phyloP scores from a whole-genome alignment of 2,888 invertebrate genomes.

The Euproctis similis region DNA sequence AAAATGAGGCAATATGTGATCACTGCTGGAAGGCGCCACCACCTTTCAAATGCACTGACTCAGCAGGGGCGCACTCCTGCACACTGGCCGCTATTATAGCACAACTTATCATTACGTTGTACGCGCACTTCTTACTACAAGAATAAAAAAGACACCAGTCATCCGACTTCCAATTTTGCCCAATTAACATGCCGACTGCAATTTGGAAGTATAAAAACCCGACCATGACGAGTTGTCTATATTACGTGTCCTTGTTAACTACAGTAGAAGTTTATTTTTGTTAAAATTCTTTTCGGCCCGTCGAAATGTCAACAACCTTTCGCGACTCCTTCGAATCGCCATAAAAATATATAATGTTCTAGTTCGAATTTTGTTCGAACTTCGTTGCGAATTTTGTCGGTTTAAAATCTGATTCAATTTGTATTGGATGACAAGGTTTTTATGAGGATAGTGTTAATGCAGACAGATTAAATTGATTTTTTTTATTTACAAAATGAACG shows the following conservation, averaged over 20 bases:
- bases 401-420: too few species aligned
- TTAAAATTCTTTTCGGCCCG: conserved; percentile 14
- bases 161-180: conserved; percentile 52
- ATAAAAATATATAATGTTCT: conserved; percentile 6
- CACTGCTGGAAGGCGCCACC: conserved; percentile 49
- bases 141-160: conserved; percentile 64
- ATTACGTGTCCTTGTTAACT: conserved; percentile 55
- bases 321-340: conserved; percentile 11
- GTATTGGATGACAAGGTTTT: too few species aligned
- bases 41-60: conserved; percentile 63
- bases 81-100: conserved; percentile 45
- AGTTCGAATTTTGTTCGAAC: too few species aligned
- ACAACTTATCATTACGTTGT: conserved; percentile 58
- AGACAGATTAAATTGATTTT: too few species aligned
- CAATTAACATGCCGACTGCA: conserved; percentile 63
- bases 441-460: too few species aligned
- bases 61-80: conserved; percentile 53
- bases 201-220: conserved; percentile 52
- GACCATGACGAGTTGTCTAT: conserved; percentile 55
- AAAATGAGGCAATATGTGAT: conserved; percentile 27
- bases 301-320: conserved; percentile 18
- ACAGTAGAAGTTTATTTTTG: conserved; percentile 27
- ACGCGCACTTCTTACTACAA: conserved; percentile 64
- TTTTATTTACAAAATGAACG: too few species aligned
- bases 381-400: conserved; percentile 1